Base-by-base conservation (phyloP, 2,888 invertebrate species). In the Rhodophaea formosa region DNA sequence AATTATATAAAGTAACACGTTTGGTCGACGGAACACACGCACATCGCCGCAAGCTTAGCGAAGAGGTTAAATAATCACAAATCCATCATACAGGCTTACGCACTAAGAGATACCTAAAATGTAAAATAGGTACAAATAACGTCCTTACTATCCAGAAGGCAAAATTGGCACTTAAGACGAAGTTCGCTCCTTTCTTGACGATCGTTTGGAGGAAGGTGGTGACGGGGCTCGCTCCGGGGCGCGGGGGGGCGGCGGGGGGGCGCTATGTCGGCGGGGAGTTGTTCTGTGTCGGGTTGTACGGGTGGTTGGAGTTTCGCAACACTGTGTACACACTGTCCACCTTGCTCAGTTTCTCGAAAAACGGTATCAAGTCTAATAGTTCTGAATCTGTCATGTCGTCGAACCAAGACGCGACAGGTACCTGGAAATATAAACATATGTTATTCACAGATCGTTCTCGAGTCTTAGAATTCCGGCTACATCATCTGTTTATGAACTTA, bases 351-450 rank as follows among this genome's bases (percentile, higher is more conserved):
- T 97, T 97, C 92, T 99, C 99, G 91, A 99, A 97, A 90, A 99
- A 97, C 74, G 99, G 99, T 88, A 99, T 96, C 84, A 99, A 93
- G 92, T 99, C 99, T 80, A 98, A 93, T 68, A 99, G 94, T 91
- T 99, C 99, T 63, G 97, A 96, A 91, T 99, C 99, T 79, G 96
- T 95, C 94, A 97, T 97, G 91, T 99, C 99, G 92, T 99, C 99
- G 92, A 99, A 99, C 99, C 99, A 99, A 68, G 99, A 99, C 82
- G 97, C 97, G 69, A 99, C 99, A 81, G 99, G 98, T 86, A 99
- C 98, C 96, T 97, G 85, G 1, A 84, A 84, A 60, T n/a, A 65
- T 52, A 43, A 53, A 42, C 8, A 16, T 8, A 10, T 23, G n/a
- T 42, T 52, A 52, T 39, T 39, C 2, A 39, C 8, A 39, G 12